Base-by-base conservation (phyloP, 2,113 vertebrate species). In the Ramphastos sulfuratus region DNA sequence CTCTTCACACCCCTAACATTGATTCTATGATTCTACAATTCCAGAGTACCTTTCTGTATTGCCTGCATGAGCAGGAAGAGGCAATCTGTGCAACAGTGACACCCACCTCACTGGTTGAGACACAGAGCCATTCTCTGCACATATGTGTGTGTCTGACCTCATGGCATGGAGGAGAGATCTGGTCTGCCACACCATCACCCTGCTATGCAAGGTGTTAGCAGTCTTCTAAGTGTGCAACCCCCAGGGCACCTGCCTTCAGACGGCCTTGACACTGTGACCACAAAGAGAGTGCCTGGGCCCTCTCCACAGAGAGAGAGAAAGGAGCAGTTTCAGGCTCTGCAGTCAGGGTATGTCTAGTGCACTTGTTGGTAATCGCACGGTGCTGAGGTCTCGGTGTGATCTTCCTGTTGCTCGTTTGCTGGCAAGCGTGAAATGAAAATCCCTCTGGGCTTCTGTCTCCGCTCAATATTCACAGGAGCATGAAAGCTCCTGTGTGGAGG, bases 401-500 rank as follows among this genome's bases (percentile, higher is more conserved):
- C 75, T 92, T 95, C 85, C 88, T 93, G 90, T 90, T 97, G 95
- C 85, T 92, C 96, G 82, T 96, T 95, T 95, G 87, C 95, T 95
- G 95, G 97, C 94, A 95, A 97, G 92, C 93, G 95, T 89, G 95
- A 97, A 96, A 96, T 77, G 92, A 48, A 97, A 96, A 96, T 95
- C 94, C 95, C 94, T 89, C 87, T 37, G 92, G 96, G 95, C 82
- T 97, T 93, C 93, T 95, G 55, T 77, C 97, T 95, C 76, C 88
- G 82, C 93, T 97, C 97, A 97, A 90, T 97, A 97, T 97, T 97
- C 95, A 97, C 93, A 46, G 92, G 85, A 85, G 82, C 91, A 83
- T 90, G 88, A 96, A 96, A 79, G 59, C 76, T 95, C 52, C 81
- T 46, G 72, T 16, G 35, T 3, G 2, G 82, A 94, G 76, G 88